phyloP scores from a whole-genome alignment of 2,113 vertebrate genomes.

The Chaetodon auriga region DNA sequence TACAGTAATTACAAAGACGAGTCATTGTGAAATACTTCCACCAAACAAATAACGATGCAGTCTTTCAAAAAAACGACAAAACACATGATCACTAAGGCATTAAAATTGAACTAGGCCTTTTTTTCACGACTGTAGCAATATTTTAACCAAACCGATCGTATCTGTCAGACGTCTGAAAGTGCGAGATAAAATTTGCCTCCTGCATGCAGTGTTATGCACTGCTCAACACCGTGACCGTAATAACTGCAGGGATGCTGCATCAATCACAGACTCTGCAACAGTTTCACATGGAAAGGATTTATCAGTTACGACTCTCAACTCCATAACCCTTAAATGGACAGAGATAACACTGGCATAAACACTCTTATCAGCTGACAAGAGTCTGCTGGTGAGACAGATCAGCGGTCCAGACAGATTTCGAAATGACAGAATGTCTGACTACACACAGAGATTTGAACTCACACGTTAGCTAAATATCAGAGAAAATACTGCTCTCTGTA shows the following conservation, averaged over 20 bases:
- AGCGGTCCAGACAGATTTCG: slow-evolving; percentile 54
- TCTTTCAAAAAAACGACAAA: neutral
- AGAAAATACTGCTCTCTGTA: slow-evolving; percentile 4
- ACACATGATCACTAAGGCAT: neutral
- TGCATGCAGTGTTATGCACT: neutral
- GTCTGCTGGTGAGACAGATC: slow-evolving; percentile 51
- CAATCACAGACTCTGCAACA: slow-evolving; percentile 35
- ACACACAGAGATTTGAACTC: slow-evolving; percentile 21
- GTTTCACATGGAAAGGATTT: slow-evolving; percentile 54
- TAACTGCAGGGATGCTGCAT: slow-evolving; percentile 16
- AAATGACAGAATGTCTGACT: slow-evolving; percentile 55
- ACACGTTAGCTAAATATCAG: slow-evolving; percentile 31
- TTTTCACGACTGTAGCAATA: neutral
- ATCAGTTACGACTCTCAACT: slow-evolving; percentile 66
- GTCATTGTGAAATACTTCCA: slow-evolving; percentile 4
- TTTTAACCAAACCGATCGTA: slow-evolving; percentile 9
- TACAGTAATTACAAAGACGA: neutral
- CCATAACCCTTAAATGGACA: slow-evolving; percentile 58
- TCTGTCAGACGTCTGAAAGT: slow-evolving; percentile 30
- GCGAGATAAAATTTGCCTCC: slow-evolving; percentile 31
- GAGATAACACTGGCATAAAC: slow-evolving; percentile 69
- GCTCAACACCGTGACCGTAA: neutral
- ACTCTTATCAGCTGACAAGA: slow-evolving; percentile 68
- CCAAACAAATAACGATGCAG: neutral
- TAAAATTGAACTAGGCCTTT: neutral